Evolutionary conservation across 2,888 invertebrate species (phyloP), one percentile per base, ranked within the genome.

Genomic region (Chironomus tentans): DNA sequence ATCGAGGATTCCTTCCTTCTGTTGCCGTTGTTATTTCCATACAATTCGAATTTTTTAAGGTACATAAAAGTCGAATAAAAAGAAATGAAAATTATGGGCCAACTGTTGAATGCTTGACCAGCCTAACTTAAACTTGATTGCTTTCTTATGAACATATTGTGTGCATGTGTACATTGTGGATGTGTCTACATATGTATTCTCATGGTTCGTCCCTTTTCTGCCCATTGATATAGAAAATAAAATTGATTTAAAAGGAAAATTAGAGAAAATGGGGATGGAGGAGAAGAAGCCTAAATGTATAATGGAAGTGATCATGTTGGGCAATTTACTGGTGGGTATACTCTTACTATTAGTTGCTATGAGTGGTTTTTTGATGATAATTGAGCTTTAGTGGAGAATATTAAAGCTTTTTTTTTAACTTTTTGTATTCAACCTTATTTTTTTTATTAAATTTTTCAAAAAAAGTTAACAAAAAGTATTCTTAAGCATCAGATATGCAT

Each of bases 11-110:
- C 28, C 6, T 28, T 28, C 28, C 38, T 38, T 38, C 38, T 38
- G 38, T 38, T 38, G 38, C 38, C 6, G 28, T 28, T 28, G 28
- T 28, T 28, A 6, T 28, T 28, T 28, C 5, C 28, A 28, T 28
- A 6, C 28, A 28, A 22, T 65, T 24, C 62, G 10, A 70, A 70
- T 46, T 56, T 71, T 48, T 56, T 56, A 10, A 24, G 71, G 71
- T 50, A 71, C 71, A 71, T 71, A 22, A 56, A 50, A 50, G 71
- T 71, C 71, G 56, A 71, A 71, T 56, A 71, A 56, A 71, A 46
- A 15, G 38, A 56, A 71, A 71, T 71, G 24, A 56, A 71, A 71
- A 56, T 71, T 71, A 71, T 71, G 28, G 15, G 61, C 50, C 71
- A 71, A 71, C 71, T 71, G 71, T 71, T 71, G 71, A 71, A 28